Evolutionary conservation across 2,797 vertebrate genomes (phyloP), one percentile per base, ranked within the genome.

Genomic region (Acipenser oxyrinchus): DNA sequence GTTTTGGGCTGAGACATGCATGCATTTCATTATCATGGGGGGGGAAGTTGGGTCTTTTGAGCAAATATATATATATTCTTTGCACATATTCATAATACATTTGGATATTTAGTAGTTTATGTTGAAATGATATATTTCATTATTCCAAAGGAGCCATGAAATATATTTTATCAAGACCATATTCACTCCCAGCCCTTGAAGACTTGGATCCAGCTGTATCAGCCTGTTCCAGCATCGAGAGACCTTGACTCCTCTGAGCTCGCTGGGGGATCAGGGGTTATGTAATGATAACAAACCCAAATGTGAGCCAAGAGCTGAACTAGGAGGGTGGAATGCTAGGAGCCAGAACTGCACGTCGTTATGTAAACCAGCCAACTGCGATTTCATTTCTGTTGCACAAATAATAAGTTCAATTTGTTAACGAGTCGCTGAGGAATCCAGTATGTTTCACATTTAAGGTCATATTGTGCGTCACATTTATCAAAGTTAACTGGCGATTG

Each of bases 371-470:
- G 15, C 50, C 6, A 53, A 65, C 6, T 13, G 51, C 52, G 48
- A 51, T n/a, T 66, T 49, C 48, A 13, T 58, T 8, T 58, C 15
- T 59, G 55, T 66, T 58, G 55, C n/a, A 48, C 15, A 49, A 66
- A 50, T 9, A 15, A 37, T 50, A 6, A 64, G 10, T 8, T 12
- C 6, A 2, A 37, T 8, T 12, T 6, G 2, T 15, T 8, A 11
- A 51, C 49, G 23, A 37, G 23, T 37, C 23, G 23, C 23, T 37
- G 23, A 37, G 23, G 23, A 37, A 37, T 37, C 23, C 23, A 37
- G 23, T 37, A 2, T 37, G 23, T 37, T 37, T 37, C 23, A 1
- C 23, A 37, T 37, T 37, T 37, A 37, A 37, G 23, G 23, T 37
- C 23, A 37, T 37, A 37, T 37, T 37, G 2, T 37, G 23, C 4